These are phyloP conservation scores for Brachypteracias leptosomus DNA, from an alignment of 2,113 vertebrate species.

Conservation along the genomic window DNA sequence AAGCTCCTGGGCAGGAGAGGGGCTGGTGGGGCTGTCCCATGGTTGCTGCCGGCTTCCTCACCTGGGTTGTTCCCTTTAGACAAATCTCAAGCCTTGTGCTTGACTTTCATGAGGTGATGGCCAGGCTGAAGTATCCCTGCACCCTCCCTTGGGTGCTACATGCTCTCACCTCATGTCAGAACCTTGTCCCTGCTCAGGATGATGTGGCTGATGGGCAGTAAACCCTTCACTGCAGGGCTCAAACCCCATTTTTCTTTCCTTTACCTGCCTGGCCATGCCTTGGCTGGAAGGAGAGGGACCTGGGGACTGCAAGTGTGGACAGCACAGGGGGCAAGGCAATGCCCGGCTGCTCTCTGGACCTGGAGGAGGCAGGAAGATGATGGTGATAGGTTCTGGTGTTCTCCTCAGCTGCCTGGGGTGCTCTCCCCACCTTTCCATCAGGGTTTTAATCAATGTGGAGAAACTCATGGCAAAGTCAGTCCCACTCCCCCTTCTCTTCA, in stretches of 20 bases:
- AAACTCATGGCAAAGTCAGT: background rate
- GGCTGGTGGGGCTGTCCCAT: fast-evolving
- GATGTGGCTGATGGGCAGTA: too few relatives aligned
- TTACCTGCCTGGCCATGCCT: background rate
- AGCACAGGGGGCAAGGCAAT: background rate
- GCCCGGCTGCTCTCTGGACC: background rate
- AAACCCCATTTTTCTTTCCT: background rate
- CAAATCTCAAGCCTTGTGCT: background rate
- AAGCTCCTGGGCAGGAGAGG: background rate
- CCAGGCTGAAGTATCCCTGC: background rate
- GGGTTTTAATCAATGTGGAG: background rate
- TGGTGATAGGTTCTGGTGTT: background rate
- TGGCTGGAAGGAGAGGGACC: background rate
- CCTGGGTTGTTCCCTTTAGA: fast-evolving
- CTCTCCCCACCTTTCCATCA: background rate
- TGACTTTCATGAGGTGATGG: fast-evolving
- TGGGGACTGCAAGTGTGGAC: background rate
- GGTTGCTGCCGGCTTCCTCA: background rate
- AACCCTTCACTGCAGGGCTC: background rate
- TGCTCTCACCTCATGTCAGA: background rate
- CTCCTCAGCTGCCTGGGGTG: background rate
- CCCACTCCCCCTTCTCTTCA: background rate
- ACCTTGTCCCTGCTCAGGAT: background rate
- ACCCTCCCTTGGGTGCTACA: background rate
- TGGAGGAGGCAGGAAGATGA: background rate